Conservation (phyloP, 2,797 vertebrate species). For the Sebastes taczanowskii region DNA sequence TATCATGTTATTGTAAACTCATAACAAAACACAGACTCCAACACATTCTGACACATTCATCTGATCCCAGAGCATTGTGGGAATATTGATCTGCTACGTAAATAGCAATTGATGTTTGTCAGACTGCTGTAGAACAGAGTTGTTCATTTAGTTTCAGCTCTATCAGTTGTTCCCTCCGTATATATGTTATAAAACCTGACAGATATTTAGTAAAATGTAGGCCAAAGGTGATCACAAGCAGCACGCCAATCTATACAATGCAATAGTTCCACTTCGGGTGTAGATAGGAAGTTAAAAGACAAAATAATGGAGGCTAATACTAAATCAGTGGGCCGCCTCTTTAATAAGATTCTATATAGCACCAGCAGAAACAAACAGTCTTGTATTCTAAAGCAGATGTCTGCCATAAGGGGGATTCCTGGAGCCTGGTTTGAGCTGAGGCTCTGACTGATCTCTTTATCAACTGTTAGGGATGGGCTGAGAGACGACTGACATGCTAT, state of each 20-base stretch:
- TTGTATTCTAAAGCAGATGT: slow-evolving; percentile 7
- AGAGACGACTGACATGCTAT: slow-evolving; percentile 38
- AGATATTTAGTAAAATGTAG: not conserved
- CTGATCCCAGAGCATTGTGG: not conserved
- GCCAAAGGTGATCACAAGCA: rapidly evolving
- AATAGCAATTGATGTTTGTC: not conserved
- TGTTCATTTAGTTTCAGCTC: not conserved
- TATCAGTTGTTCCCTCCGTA: not conserved
- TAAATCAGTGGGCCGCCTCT: not conserved
- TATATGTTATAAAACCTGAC: not conserved
- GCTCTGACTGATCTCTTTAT: slow-evolving; percentile 57
- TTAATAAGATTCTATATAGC: not conserved
- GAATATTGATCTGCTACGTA: not conserved
- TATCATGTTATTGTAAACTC: not conserved
- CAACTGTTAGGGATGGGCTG: slow-evolving; percentile 47
- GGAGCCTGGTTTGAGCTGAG: slow-evolving; percentile 4
- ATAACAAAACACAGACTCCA: not conserved
- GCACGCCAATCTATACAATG: too few relatives aligned
- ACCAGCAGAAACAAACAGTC: not conserved
- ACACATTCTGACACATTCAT: not conserved
- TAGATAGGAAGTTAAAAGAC: not conserved
- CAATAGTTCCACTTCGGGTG: not conserved
- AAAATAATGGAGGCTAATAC: not conserved
- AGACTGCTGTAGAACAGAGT: not conserved
- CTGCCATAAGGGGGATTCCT: slow-evolving; percentile 2